Conservation (phyloP, 2,797 vertebrate species). For the Catamblyrhynchus diadema region DNA sequence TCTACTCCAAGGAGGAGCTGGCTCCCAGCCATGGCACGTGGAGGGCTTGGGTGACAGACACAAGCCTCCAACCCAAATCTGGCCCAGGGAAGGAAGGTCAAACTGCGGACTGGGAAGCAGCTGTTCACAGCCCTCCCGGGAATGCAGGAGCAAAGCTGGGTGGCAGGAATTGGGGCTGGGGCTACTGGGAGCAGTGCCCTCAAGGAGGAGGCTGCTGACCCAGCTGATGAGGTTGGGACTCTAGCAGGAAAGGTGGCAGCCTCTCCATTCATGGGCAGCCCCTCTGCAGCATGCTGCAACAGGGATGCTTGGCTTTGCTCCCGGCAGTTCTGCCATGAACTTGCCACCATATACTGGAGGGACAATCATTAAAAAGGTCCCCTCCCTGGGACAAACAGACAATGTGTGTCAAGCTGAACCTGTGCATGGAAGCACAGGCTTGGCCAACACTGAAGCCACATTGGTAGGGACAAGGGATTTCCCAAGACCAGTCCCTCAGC, state of each 20-base stretch:
- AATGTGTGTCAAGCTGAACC: not conserved
- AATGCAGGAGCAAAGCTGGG: not conserved
- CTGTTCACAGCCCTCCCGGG: not conserved
- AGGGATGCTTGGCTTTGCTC: not conserved
- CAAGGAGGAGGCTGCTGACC: not conserved
- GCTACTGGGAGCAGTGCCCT: fast-evolving
- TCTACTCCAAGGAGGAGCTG: not conserved
- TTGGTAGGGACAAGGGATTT: not conserved
- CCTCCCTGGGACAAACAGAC: not conserved
- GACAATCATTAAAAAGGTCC: fast-evolving
- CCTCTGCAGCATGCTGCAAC: not conserved
- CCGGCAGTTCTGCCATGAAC: fast-evolving
- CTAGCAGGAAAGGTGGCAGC: not conserved
- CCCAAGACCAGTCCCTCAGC: not conserved
- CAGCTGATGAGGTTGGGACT: fast-evolving
- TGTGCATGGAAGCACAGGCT: fast-evolving
- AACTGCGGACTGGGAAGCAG: not conserved
- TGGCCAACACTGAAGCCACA: not conserved
- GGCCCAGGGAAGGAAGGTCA: not conserved
- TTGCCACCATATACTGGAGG: fast-evolving
- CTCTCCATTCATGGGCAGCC: not conserved
- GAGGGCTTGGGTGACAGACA: not conserved
- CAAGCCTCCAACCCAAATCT: not conserved
- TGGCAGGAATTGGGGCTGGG: not conserved
- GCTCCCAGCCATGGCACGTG: not conserved